Conservation (phyloP, 2,888 invertebrate genomes). For the Tachystola acroxantha region DNA sequence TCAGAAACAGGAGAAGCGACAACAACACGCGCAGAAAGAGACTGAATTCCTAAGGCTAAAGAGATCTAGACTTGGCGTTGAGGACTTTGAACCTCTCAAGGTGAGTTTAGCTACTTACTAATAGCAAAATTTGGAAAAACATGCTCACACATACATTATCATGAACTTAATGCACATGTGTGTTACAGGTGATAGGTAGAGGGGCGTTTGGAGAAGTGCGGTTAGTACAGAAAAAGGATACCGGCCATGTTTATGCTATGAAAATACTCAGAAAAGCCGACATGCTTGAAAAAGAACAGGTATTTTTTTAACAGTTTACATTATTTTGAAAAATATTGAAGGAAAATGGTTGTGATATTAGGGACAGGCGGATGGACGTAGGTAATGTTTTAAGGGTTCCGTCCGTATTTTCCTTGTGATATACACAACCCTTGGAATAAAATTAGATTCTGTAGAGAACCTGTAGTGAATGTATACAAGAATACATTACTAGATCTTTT, state of each 20-base stretch:
- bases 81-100: slow-evolving; percentile 99
- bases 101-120: slow-evolving; percentile 57
- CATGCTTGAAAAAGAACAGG: slow-evolving; percentile 99
- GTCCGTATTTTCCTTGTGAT: no score
- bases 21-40: slow-evolving; percentile 98
- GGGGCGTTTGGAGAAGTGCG: slow-evolving; percentile 97
- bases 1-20: slow-evolving; percentile 95
- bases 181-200: slow-evolving; percentile 83
- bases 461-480: no score
- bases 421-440: no score
- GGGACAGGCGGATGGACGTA: no score
- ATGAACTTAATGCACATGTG: neutral
- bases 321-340: neutral
- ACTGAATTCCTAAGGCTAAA: slow-evolving; percentile 98
- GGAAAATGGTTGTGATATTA: neutral
- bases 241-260: slow-evolving; percentile 99
- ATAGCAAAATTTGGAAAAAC: no score
- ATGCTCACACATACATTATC: neutral
- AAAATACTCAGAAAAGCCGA: slow-evolving; percentile 99
- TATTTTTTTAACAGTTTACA: slow-evolving; percentile 32
- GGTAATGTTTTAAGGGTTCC: no score
- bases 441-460: no score
- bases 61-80: slow-evolving; percentile 95
- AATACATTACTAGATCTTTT: no score
- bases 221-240: slow-evolving; percentile 99